Evolutionary conservation across 2,113 vertebrate species (phyloP).

Genomic region (Rhegmatorhina hoffmannsi): DNA sequence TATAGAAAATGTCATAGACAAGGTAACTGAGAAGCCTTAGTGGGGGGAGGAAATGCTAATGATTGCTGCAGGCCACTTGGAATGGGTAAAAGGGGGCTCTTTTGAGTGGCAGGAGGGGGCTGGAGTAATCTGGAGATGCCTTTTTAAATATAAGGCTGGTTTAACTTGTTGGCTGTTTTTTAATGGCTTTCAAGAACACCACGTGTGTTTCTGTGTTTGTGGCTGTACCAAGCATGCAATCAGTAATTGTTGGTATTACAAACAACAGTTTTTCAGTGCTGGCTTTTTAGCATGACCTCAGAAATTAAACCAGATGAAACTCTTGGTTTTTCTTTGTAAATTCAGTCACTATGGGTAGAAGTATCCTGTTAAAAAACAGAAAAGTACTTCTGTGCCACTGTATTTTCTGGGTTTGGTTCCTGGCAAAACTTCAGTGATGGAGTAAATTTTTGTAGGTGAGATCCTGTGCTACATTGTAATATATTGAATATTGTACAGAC

Average conservation of each 20-base stretch:
- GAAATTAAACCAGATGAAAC: constrained; percentile 5
- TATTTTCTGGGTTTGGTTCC: not conserved
- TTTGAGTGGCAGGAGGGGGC: not conserved
- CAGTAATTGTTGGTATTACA: not conserved
- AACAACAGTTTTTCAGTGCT: constrained; percentile 6
- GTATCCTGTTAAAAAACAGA: not conserved
- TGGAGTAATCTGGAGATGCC: not conserved
- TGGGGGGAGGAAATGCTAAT: constrained; percentile 21
- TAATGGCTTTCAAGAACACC: not conserved
- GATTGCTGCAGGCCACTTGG: constrained; percentile 49
- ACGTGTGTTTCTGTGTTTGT: not conserved
- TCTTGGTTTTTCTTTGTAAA: not conserved
- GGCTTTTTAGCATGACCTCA: not conserved
- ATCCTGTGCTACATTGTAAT: not conserved
- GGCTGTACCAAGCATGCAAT: not conserved
- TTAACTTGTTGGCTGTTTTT: not conserved
- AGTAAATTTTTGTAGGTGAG: not conserved
- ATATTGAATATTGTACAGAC: not conserved
- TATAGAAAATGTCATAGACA: constrained; percentile 41
- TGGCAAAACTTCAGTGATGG: not conserved
- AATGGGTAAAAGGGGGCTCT: constrained; percentile 20
- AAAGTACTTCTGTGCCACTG: not conserved
- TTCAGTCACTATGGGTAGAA: not conserved
- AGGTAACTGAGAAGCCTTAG: constrained; percentile 13
- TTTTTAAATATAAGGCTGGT: not conserved